Evolutionary conservation across 2,888 invertebrate species (phyloP).

Genomic region (Hybos culiciformis): DNA sequence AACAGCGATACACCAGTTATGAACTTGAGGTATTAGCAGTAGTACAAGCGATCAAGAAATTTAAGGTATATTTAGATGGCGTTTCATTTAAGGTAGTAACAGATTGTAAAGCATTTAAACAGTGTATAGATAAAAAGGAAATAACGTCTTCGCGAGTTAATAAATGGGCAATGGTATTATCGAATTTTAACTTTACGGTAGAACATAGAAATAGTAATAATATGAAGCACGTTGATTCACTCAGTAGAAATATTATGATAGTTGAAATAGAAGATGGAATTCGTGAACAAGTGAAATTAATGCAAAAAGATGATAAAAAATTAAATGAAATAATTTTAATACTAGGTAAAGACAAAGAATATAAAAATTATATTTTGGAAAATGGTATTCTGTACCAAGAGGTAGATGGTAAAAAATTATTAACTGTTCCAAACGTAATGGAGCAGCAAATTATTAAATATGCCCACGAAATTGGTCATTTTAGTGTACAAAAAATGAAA

Average conservation of each 20-base stretch:
- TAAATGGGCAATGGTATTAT: slow-evolving; percentile 12
- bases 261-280: background rate
- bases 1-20: slow-evolving; percentile 2
- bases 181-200: slow-evolving; percentile 16
- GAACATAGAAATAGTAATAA: slow-evolving; percentile 14
- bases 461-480: background rate
- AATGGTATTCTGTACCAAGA: slow-evolving; percentile 2
- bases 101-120: slow-evolving; percentile 2
- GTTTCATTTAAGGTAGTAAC: slow-evolving; percentile 2
- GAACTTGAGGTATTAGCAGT: slow-evolving; percentile 2
- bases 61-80: background rate
- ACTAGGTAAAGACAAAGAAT: background rate
- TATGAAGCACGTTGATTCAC: slow-evolving; percentile 14
- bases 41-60: background rate
- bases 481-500: slow-evolving; percentile 2
- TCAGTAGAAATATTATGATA: slow-evolving; percentile 9
- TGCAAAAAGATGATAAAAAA: background rate
- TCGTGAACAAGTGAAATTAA: background rate
- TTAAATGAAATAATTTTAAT: background rate
- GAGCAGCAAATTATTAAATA: slow-evolving; percentile 2
- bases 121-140: slow-evolving; percentile 18
- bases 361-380: background rate
- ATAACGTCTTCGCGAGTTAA: slow-evolving; percentile 12
- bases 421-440: slow-evolving; percentile 7
- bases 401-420: slow-evolving; percentile 1